Conservation (phyloP, 2,888 invertebrate species). For the Ferdinandea cuprea region DNA sequence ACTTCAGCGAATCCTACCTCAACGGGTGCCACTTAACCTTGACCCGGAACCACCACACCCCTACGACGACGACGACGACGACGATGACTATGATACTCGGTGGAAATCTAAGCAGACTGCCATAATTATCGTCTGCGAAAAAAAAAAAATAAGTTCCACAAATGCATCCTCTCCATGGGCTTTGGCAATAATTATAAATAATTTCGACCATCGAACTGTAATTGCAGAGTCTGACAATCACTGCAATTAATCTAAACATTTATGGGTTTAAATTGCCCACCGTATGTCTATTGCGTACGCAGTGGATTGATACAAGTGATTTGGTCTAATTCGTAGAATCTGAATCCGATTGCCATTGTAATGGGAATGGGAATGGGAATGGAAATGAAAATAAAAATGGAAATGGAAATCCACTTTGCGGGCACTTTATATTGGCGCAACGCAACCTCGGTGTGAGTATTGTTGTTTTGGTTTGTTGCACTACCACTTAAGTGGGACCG, state of each 20-base stretch:
- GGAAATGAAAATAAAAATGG: too few relatives aligned
- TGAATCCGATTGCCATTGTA: constrained; percentile 49
- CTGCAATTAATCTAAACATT: constrained; percentile 73
- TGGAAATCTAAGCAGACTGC: constrained; percentile 53
- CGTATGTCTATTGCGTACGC: constrained; percentile 20
- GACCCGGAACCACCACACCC: constrained; percentile 42
- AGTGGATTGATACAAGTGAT: constrained; percentile 55
- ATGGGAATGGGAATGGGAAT: too few relatives aligned
- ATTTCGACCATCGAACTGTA: constrained; percentile 61
- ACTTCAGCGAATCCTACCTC: constrained; percentile 70
- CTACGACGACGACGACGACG: neutral
- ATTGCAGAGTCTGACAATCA: constrained; percentile 54
- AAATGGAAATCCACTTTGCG: constrained; percentile 69
- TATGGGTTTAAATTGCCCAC: constrained; percentile 71
- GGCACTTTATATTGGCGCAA: constrained; percentile 72
- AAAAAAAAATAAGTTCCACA: constrained; percentile 50
- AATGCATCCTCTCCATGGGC: constrained; percentile 63
- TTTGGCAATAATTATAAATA: constrained; percentile 58
- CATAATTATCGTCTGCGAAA: constrained; percentile 38
- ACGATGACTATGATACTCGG: too few relatives aligned
- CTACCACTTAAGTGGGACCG: constrained; percentile 19
- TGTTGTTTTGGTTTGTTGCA: neutral
- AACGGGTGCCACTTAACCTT: constrained; percentile 70
- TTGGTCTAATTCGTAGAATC: constrained; percentile 63
- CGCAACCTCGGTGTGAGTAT: constrained; percentile 53